Base-by-base conservation (phyloP, 2,888 invertebrate species). In the Halictus ligatus region DNA sequence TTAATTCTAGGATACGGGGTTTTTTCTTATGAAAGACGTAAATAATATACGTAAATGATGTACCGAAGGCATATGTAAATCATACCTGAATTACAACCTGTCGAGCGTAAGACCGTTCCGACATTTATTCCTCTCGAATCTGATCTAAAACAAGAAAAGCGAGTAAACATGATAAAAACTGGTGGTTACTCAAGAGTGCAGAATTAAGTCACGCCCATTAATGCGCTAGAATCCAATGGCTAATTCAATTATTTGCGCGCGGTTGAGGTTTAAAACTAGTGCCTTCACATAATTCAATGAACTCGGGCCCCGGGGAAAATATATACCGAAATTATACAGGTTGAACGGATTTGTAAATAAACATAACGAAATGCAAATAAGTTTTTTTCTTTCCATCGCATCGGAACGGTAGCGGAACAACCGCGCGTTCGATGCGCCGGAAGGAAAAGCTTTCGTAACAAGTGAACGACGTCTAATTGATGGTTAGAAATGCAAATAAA, bases 401-500 rank as follows among this genome's bases (percentile, higher is more conserved):
- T 35, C 10, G 13, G 10, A 15, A n/a, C 8, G 21, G 25, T 25
- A 69, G 40, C 40, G 29, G 48, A 48, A 67, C 50, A 43, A 0
- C 12, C 35, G 43, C 10, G 12, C 12, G 72, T 15, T 35, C 15
- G 21, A 15, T 64, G 35, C 25, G 29, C 64, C 46, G 40, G 72
- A 46, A 46, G 72, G 75, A 75, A 73, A 75, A 29, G n/a, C 72
- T 67, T 85, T 48, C n/a, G 40, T 43, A 75, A 18, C 71, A 71
- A 84, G 58, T 78, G 78, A 78, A 58, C 69, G 76, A 82, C 69
- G 76, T 82, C 77, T 85, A 84, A 85, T 85, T 84, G 80, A 73
- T 58, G 48, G 58, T 84, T 80, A 21, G 67, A 73, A 80, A 85
- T 85, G 85, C 80, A 85, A 85, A 85, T 85, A 80, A 76, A 76